Conservation (phyloP, 2,113 vertebrate species). For the Alexandromys fortis region DNA sequence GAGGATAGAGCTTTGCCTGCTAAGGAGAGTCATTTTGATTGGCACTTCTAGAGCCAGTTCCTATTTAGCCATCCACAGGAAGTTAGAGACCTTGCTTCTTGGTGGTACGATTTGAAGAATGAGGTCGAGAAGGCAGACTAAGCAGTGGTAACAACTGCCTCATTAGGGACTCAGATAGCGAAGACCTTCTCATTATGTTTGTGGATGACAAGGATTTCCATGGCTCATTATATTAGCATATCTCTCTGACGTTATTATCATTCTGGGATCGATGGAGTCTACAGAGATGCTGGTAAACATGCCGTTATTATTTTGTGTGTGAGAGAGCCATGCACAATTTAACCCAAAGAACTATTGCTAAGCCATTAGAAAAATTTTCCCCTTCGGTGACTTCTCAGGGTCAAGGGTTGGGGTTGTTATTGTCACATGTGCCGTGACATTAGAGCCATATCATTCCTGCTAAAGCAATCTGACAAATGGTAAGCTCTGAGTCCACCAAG, state of each 20-base stretch:
- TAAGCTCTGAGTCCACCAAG: background rate
- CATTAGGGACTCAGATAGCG: background rate
- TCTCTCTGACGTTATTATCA: background rate
- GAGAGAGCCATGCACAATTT: background rate
- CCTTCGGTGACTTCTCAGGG: background rate
- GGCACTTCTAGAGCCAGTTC: background rate
- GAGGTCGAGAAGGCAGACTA: background rate
- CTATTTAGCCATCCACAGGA: background rate
- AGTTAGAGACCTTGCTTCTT: slow-evolving; percentile 23
- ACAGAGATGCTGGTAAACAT: slow-evolving; percentile 13
- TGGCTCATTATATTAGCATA: background rate
- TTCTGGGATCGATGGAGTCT: background rate
- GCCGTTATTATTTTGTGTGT: background rate
- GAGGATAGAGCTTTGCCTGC: background rate
- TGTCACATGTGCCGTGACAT: background rate
- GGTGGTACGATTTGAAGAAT: slow-evolving; percentile 25
- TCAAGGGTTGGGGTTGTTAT: background rate
- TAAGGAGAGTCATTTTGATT: slow-evolving; percentile 35
- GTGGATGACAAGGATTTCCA: slow-evolving; percentile 15
- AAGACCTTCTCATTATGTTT: background rate
- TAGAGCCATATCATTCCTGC: background rate
- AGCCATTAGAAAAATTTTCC: background rate
- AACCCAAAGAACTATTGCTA: background rate
- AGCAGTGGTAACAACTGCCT: background rate
- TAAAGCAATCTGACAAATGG: slow-evolving; percentile 16